Conservation (phyloP, 37 sponge, comb jelly and placozoan species). For the Corticium candelabrum region DNA sequence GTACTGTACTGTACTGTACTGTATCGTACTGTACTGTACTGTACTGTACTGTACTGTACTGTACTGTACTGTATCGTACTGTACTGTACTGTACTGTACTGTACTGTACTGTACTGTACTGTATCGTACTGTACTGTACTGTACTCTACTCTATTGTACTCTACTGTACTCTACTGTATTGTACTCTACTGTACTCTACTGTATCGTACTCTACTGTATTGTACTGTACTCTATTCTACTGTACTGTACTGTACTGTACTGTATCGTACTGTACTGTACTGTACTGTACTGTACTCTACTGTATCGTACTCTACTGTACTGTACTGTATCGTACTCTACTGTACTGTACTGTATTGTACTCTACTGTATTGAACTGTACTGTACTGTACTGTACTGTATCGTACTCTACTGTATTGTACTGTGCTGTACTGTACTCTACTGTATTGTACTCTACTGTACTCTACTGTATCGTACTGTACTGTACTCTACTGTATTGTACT, state of each 20-base stretch:
- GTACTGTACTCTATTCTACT: background rate
- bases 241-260: conserved; percentile 1
- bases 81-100: conserved; percentile 23
- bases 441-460: background rate
- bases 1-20: conserved; percentile 16
- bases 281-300: conserved; percentile 26
- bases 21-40: conserved; percentile 20
- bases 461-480: background rate
- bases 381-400: conserved; percentile 19
- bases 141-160: too few species aligned
- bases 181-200: conserved; percentile 9
- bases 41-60: conserved; percentile 15
- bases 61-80: conserved; percentile 26
- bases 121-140: conserved; percentile 17
- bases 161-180: conserved; percentile 13
- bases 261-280: conserved; percentile 10
- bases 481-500: background rate
- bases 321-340: conserved; percentile 8
- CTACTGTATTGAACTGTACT: conserved; percentile 21
- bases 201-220: background rate
- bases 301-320: conserved; percentile 21
- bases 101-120: conserved; percentile 20
- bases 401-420: too few species aligned
- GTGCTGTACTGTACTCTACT: background rate
- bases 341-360: conserved; percentile 11